Base-by-base conservation (phyloP, 2,888 invertebrate species). In the Epistrophella euchroma region DNA sequence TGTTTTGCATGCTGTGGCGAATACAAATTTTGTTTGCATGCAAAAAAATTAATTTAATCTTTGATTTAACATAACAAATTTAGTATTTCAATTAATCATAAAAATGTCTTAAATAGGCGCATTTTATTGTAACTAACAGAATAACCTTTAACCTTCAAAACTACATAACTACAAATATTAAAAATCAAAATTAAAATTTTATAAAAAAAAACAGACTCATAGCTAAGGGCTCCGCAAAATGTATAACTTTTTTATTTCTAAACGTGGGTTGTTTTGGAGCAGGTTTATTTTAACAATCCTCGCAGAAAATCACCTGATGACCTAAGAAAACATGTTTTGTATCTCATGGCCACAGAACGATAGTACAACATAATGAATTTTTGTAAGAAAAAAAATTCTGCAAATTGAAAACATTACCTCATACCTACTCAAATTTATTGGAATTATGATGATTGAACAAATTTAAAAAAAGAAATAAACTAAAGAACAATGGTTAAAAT, bases 321-420 rank as follows among this genome's bases (percentile, higher is more conserved):
- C n/a, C n/a, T 17, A 43, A 43, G 17, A 45, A 45, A 45, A 45
- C 45, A 17, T 2, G 43, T 45, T 45, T 45, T 45, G 43, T 9
- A 47, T 47, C 19, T 47, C 19, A 47, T 4, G 4, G 17, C 4
- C 9, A 2, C 19, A 17, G 11, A 17, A 19, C 17, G 9, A 17
- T 28, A 17, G 17, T 45, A 45, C n/a, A 45, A n/a, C 43, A 45
- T 45, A 17, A 45, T 17, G n/a, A 5, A n/a, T 45, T n/a, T n/a
- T 45, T 45, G 3, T 43, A n/a, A 1, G 0, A n/a, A 28, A 55
- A 47, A 22, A 2, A 50, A 25, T 9, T 17, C 13, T 7, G 15
- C 4, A 52, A 52, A 19, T 37, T 37, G 19, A 37, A 58, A 15
- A 22, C 37, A 37, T 60, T 60, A 60, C 40, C 60, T 60, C 60